These are phyloP conservation scores for Chondrosia reniformis DNA, from an alignment of 37 sponge, comb jelly and placozoan genomes.

Conservation along the genomic window DNA sequence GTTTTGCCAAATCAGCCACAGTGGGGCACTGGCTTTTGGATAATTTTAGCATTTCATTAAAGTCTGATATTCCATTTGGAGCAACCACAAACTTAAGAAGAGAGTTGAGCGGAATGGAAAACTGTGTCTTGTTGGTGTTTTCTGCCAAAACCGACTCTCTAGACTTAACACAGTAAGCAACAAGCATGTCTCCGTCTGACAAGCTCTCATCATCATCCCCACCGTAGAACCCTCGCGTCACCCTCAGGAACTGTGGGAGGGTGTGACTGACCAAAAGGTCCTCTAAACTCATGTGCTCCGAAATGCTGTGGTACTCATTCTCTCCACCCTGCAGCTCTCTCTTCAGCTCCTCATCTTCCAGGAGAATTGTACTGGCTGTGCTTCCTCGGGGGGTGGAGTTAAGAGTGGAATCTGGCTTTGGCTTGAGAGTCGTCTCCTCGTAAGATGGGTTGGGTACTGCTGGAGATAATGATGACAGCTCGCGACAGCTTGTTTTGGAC, in stretches of 20 bases:
- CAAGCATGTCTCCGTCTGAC: constrained; percentile 18
- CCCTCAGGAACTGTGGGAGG: constrained; percentile 19
- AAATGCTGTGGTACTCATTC: neutral
- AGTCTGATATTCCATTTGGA: neutral
- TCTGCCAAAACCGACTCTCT: neutral
- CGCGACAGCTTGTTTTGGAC: neutral
- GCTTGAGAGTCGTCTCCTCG: neutral
- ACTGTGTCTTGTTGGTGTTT: neutral
- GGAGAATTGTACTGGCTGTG: neutral
- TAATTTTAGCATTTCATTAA: neutral
- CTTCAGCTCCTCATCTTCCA: neutral
- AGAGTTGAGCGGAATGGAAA: constrained; percentile 19
- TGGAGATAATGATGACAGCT: no score
- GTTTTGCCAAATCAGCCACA: neutral
- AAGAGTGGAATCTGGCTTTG: neutral
- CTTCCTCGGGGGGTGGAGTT: neutral
- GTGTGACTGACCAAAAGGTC: neutral
- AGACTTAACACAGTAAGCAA: neutral
- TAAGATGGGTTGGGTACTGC: neutral
- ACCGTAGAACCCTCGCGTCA: constrained; percentile 1
- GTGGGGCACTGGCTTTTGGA: neutral
- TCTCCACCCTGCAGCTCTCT: neutral
- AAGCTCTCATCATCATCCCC: constrained; percentile 15
- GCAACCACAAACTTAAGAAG: neutral
- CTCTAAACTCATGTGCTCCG: neutral